These are phyloP conservation scores for Phrynosoma blainvillii DNA, from an alignment of 2,113 vertebrate species.

Conservation along the genomic window DNA sequence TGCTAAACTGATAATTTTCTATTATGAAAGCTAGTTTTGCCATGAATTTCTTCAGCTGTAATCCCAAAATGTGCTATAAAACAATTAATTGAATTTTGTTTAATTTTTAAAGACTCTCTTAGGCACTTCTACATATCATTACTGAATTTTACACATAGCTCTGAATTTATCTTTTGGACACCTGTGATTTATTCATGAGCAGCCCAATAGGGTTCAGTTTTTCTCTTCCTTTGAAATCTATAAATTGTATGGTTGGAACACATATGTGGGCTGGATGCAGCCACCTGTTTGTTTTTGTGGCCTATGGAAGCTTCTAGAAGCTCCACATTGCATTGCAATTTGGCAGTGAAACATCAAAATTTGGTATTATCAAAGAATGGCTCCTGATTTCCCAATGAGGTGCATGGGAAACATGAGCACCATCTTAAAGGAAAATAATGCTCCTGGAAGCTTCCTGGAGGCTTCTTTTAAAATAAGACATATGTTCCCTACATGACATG, in stretches of 20 bases:
- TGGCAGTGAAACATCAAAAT: too few species aligned
- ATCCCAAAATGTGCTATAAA: neutral
- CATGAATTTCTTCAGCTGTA: neutral
- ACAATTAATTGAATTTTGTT: neutral
- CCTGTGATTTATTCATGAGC: neutral
- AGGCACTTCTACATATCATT: conserved; percentile 4
- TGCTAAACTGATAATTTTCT: neutral
- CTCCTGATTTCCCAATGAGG: too few species aligned
- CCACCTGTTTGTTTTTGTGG: too few species aligned
- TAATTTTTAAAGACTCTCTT: neutral
- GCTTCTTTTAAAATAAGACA: too few species aligned
- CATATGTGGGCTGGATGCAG: too few species aligned
- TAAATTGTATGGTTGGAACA: rapidly evolving
- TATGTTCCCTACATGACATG: too few species aligned
- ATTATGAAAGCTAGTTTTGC: conserved; percentile 5
- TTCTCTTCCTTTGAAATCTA: neutral
- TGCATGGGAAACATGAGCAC: too few species aligned
- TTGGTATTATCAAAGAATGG: too few species aligned
- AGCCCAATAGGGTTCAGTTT: neutral
- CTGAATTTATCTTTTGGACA: conserved; percentile 4
- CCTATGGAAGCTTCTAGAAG: too few species aligned
- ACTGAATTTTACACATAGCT: neutral
- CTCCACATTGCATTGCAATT: too few species aligned
- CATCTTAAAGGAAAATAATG: too few species aligned
- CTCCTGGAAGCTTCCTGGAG: too few species aligned